Evolutionary conservation across 2,888 invertebrate species (phyloP), one percentile per base, ranked within the genome.

Genomic region (Dasypogon diadema): DNA sequence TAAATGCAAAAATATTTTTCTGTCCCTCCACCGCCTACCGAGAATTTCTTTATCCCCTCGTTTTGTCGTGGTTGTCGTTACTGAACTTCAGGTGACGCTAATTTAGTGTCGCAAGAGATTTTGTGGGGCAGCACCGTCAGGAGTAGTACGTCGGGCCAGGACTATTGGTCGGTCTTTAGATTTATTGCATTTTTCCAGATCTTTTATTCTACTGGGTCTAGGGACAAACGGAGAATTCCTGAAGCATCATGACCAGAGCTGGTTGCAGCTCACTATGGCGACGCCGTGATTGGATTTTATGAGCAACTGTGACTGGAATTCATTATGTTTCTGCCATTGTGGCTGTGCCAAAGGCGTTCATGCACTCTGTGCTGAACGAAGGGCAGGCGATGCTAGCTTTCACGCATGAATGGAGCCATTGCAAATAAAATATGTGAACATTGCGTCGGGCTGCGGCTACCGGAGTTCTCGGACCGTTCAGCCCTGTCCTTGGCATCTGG

Each of bases 231-330:
- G n/a, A 42, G n/a, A n/a, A 12, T 42, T 6, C 10, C 12, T 42
- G 42, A 6, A 42, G 8, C 30, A 8, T 6, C 42, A 42, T 12
- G 42, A 12, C 42, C 42, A 42, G 10, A 12, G 34, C 34, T 30
- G 5, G 6, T 5, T 30, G 34, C 34, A 42, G 30, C 30, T 30
- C 8, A 30, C 30, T 42, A 12, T 6, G 5, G 12, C n/a, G 42
- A 3, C n/a, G 42, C 42, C 42, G 12, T 42, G 65, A 48, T 65
- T 65, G 65, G 65, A 65, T 65, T 65, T 65, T 65, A 65, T 46
- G 48, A 48, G 24, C 65, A 65, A 65, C 48, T 65, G 65, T 65
- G 48, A 65, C 48, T 48, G 48, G 65, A 65, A 65, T 65, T 65
- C 65, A 16, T 65, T 65, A 65, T 65, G 65, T 24, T 42, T 16